Percentiles rank a stretch among this genome's conserved stretches.
These are phyloP conservation scores for Rhineura floridana DNA, from an alignment of 2,113 vertebrate species.

Conservation along the genomic window DNA sequence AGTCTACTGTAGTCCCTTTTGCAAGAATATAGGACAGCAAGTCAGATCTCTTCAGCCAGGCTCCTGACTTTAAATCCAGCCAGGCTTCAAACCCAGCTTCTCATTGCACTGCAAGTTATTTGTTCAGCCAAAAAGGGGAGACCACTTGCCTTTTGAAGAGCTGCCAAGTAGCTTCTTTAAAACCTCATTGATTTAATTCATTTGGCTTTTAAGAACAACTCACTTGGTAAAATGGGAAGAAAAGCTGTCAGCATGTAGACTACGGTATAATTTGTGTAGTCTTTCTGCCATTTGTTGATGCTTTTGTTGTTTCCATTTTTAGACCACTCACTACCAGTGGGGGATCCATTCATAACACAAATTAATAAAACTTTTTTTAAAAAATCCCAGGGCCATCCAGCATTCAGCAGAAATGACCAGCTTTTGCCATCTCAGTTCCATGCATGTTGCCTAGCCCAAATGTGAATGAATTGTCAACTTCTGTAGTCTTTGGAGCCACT, in stretches of 20 bases:
- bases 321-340: background rate
- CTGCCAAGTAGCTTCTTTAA: background rate
- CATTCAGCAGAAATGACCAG: background rate
- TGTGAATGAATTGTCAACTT: background rate
- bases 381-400: background rate
- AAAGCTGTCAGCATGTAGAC: background rate
- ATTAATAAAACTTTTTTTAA: background rate
- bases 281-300: background rate
- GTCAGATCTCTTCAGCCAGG: background rate
- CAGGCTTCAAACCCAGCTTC: background rate
- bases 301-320: background rate
- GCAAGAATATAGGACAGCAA: background rate
- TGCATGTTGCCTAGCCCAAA: background rate
- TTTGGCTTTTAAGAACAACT: background rate
- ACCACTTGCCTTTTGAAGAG: background rate
- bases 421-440: background rate
- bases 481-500: background rate
- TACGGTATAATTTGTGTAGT: background rate
- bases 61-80: background rate
- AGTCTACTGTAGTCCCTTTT: too few species aligned
- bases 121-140: background rate
- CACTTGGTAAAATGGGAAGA: background rate
- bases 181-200: background rate
- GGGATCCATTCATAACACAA: background rate
- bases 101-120: background rate